These are phyloP conservation scores for Drosophila burlai DNA, from an alignment of 1,140 invertebrate species.

Conservation along the genomic window DNA sequence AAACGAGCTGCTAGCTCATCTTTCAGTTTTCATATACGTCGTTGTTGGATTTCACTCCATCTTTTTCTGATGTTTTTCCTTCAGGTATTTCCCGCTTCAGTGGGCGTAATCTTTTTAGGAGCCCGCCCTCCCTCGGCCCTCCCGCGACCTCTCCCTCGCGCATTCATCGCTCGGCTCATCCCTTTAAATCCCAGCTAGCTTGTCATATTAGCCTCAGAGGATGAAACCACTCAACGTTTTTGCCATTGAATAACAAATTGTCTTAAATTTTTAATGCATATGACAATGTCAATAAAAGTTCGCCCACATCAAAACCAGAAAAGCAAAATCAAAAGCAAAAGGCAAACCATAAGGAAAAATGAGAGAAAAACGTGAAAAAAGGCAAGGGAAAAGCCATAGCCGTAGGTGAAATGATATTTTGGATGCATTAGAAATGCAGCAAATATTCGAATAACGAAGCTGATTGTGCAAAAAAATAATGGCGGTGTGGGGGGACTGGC, in stretches of 20 bases:
- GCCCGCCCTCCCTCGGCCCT: not conserved
- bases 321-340: conserved; percentile 1
- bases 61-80: not conserved
- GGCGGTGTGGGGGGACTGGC: not conserved
- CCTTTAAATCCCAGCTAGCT: conserved; percentile 21
- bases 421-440: conserved; percentile 11
- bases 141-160: not conserved
- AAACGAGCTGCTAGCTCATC: conserved; percentile 1
- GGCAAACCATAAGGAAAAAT: not conserved
- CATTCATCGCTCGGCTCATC: conserved; percentile 11
- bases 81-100: conserved; percentile 12
- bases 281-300: conserved; percentile 47
- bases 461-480: not conserved
- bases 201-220: conserved; percentile 20
- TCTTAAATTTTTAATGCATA: conserved; percentile 54
- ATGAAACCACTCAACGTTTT: conserved; percentile 24
- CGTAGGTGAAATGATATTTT: conserved; percentile 7
- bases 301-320: conserved; percentile 4
- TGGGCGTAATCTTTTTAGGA: conserved; percentile 20
- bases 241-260: conserved; percentile 17
- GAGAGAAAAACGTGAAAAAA: not conserved
- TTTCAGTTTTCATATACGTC: conserved; percentile 5
- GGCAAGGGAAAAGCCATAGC: conserved; percentile 15
- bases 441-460: conserved; percentile 13
- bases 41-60: conserved; percentile 11